phyloP scores from a whole-genome alignment of 1,140 invertebrate genomes.

The Drosophila tani region DNA sequence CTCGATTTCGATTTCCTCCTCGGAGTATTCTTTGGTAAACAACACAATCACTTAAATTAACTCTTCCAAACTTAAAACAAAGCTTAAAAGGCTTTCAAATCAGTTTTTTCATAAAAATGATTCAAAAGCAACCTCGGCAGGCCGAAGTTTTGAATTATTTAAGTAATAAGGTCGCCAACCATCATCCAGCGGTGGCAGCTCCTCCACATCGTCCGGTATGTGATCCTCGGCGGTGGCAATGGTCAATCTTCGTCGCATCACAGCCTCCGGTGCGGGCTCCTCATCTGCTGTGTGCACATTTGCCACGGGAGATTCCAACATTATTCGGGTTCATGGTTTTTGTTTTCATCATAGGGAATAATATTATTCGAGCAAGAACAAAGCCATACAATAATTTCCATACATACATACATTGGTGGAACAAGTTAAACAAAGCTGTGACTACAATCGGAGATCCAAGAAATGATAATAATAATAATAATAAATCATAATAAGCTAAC shows the following conservation, averaged over 20 bases:
- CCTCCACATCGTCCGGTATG: conserved; percentile 73
- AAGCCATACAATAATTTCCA: conserved; percentile 74
- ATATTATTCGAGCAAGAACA: conserved; percentile 44
- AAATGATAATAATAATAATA: conserved; percentile 23
- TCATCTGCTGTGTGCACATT: conserved; percentile 59
- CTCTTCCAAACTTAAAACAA: neutral
- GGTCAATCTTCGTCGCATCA: conserved; percentile 78
- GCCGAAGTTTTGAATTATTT: conserved; percentile 44
- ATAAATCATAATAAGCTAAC: conserved; percentile 58
- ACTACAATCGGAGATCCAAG: conserved; percentile 71
- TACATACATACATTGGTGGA: conserved; percentile 83
- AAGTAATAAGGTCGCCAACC: conserved; percentile 59
- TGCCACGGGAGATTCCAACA: conserved; percentile 33
- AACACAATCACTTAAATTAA: conserved; percentile 36
- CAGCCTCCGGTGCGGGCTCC: conserved; percentile 55
- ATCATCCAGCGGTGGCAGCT: conserved; percentile 71
- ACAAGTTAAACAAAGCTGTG: conserved; percentile 72
- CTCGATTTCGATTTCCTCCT: conserved; percentile 84
- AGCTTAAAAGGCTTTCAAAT: conserved; percentile 27
- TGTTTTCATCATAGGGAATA: neutral
- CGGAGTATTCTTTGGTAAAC: conserved; percentile 66
- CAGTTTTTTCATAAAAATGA: conserved; percentile 28
- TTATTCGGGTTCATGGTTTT: conserved; percentile 33
- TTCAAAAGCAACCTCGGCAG: conserved; percentile 51
- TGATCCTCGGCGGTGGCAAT: conserved; percentile 75